Conservation (phyloP, 2,888 invertebrate species). For the Mythimna ferrago region DNA sequence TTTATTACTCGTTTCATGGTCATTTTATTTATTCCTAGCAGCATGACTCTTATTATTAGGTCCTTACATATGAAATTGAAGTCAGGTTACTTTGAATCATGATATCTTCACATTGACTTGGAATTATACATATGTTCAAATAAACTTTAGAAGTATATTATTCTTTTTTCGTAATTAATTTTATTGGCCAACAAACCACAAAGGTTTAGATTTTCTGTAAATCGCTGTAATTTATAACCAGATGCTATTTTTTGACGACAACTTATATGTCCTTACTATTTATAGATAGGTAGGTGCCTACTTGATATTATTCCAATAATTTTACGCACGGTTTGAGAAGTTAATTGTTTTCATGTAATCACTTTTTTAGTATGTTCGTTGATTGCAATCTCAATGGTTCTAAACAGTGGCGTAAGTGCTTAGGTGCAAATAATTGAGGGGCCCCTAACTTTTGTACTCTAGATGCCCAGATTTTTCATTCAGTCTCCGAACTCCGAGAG, state of each 20-base stretch:
- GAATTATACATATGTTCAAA: too few species aligned
- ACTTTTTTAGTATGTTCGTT: not conserved
- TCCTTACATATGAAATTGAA: not conserved
- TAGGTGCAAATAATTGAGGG: not conserved
- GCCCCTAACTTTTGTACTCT: not conserved
- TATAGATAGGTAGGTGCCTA: not conserved
- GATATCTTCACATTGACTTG: too few species aligned
- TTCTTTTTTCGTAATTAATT: too few species aligned
- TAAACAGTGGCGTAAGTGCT: not conserved
- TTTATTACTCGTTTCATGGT: conserved; percentile 80
- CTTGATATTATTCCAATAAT: not conserved
- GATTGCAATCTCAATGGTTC: not conserved
- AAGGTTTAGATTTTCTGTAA: too few species aligned
- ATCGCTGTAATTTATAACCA: too few species aligned
- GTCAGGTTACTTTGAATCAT: too few species aligned
- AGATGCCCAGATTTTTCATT: not conserved
- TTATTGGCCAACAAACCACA: too few species aligned
- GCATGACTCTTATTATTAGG: not conserved
- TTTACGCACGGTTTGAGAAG: not conserved
- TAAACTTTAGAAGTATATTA: too few species aligned
- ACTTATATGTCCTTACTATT: not conserved
- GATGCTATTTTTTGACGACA: not conserved
- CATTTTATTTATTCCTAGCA: conserved; percentile 66
- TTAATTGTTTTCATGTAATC: not conserved
- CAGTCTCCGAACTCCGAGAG: not conserved